phyloP scores from a whole-genome alignment of 2,113 vertebrate species.

The Felis chaus region DNA sequence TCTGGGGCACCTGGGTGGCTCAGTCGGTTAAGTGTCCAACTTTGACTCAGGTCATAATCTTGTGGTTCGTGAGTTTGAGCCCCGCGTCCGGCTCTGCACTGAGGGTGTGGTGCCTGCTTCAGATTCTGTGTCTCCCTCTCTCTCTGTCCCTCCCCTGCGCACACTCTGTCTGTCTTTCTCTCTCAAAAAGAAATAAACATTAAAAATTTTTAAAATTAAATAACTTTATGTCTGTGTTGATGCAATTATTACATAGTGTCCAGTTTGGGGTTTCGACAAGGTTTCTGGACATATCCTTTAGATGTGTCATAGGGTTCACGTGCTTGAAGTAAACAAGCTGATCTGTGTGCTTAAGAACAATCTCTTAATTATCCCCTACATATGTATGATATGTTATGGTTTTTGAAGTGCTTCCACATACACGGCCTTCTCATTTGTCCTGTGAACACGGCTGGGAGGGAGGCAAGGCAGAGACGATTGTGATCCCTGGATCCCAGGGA shows the following conservation, averaged over 20 bases:
- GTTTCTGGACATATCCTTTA: not conserved
- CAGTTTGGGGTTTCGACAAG: not conserved
- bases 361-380: not conserved
- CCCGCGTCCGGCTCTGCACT: no score
- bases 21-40: no score
- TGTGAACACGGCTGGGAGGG: not conserved
- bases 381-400: not conserved
- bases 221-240: constrained; percentile 23
- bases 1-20: no score
- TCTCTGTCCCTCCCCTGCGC: no score
- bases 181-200: no score
- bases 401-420: not conserved
- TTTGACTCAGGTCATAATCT: no score
- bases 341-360: not conserved
- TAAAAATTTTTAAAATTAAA: not conserved
- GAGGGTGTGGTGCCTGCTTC: no score
- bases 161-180: no score
- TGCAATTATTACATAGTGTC: not conserved
- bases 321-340: constrained; percentile 42
- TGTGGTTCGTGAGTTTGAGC: no score
- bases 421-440: not conserved
- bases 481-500: not conserved
- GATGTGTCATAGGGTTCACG: not conserved
- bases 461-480: not conserved
- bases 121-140: no score